Conservation (phyloP, 2,888 invertebrate species). For the Cremastinae sp. region DNA sequence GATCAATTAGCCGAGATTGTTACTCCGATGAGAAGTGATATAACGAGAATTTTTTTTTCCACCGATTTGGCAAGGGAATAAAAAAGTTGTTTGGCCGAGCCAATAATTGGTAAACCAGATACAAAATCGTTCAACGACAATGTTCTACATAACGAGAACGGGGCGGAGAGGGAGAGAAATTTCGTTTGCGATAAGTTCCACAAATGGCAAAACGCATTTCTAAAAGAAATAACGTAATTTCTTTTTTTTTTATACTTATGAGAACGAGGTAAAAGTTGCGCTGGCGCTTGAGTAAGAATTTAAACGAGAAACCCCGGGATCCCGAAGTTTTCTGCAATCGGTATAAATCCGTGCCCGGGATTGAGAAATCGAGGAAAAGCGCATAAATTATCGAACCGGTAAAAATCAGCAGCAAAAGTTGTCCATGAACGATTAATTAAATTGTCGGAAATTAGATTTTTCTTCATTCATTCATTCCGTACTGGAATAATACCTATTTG, state of each 20-base stretch:
- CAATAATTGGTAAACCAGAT: constrained; percentile 38
- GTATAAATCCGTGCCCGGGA: constrained; percentile 11
- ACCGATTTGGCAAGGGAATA: constrained; percentile 51
- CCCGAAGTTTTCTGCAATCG: constrained; percentile 5
- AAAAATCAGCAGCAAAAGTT: constrained; percentile 2
- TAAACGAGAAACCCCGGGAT: constrained; percentile 46
- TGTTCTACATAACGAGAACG: constrained; percentile 1
- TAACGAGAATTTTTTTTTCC: constrained; percentile 47
- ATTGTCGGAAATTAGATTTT: not conserved
- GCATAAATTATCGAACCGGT: constrained; percentile 31
- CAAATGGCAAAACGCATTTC: constrained; percentile 44
- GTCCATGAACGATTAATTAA: too few species aligned
- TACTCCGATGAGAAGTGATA: constrained; percentile 25
- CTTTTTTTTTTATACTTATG: constrained; percentile 21
- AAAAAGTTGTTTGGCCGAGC: constrained; percentile 37
- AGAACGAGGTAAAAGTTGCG: constrained; percentile 44
- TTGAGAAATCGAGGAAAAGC: constrained; percentile 21
- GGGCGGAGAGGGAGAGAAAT: constrained; percentile 12
- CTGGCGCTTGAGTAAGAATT: constrained; percentile 41
- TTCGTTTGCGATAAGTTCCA: constrained; percentile 34
- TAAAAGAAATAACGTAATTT: constrained; percentile 1
- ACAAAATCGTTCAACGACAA: constrained; percentile 42
- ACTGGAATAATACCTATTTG: too few species aligned
- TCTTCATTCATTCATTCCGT: too few species aligned
- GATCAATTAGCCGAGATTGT: constrained; percentile 6